phyloP scores from a whole-genome alignment of 2,113 vertebrate species.

The Brachypteracias leptosomus region DNA sequence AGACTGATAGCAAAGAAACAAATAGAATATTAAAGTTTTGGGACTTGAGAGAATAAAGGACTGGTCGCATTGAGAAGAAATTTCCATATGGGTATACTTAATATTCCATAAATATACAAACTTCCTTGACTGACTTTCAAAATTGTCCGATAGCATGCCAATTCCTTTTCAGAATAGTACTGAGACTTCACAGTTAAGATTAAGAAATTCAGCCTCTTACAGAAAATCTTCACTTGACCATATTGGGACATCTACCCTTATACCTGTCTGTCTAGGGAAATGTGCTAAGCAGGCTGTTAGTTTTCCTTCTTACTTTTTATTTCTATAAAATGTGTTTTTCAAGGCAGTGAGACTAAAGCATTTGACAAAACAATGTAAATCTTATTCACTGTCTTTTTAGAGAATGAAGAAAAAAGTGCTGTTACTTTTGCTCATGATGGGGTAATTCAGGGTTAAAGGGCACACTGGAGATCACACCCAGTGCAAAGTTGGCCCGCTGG shows the following conservation, averaged over 20 bases:
- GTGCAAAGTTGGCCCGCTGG: not conserved
- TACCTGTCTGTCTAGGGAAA: not conserved
- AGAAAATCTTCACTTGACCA: not conserved
- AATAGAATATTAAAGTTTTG: not conserved
- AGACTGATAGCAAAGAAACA: not conserved
- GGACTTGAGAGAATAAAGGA: not conserved
- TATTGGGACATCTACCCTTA: not conserved
- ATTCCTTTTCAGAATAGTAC: not conserved
- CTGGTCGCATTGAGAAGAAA: not conserved
- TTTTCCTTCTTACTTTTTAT: not conserved
- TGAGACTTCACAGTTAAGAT: not conserved
- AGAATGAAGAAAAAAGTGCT: not conserved
- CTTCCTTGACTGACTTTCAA: not conserved
- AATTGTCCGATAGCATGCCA: not conserved
- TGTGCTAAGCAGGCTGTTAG: not conserved
- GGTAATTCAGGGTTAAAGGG: not conserved
- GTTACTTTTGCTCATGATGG: not conserved
- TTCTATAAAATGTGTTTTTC: not conserved
- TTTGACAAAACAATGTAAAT: not conserved
- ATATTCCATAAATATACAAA: not conserved
- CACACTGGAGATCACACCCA: too few relatives aligned
- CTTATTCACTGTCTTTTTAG: not conserved
- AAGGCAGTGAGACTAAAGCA: not conserved
- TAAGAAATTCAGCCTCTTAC: not conserved
- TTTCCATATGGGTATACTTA: not conserved